phyloP scores from a whole-genome alignment of 2,888 invertebrate genomes.

The Cremastinae sp. region DNA sequence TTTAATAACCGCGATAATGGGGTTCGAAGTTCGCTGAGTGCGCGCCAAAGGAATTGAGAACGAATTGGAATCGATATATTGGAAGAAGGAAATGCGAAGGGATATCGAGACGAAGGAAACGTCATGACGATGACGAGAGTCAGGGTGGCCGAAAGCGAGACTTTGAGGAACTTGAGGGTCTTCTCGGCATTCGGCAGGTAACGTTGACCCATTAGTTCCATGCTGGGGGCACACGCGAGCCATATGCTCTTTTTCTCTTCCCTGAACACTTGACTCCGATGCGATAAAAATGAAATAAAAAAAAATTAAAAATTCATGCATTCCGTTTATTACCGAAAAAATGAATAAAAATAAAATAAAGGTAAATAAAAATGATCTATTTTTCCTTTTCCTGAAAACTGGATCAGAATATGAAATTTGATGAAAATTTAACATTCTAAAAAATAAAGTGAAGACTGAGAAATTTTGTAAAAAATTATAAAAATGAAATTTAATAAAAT shows the following conservation, averaged over 20 bases:
- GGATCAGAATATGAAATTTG: too few species aligned
- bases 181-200: slow-evolving; percentile 58
- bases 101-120: background rate
- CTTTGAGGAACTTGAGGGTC: slow-evolving; percentile 50
- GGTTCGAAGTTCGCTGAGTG: too few species aligned
- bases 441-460: too few species aligned
- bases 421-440: too few species aligned
- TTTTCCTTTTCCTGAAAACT: too few species aligned
- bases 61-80: slow-evolving; percentile 4
- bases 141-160: slow-evolving; percentile 9
- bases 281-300: slow-evolving; percentile 4
- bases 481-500: too few species aligned
- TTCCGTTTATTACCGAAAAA: background rate
- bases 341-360: too few species aligned
- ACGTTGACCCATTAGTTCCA: slow-evolving; percentile 75
- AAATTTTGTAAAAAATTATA: too few species aligned
- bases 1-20: too few species aligned
- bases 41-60: background rate
- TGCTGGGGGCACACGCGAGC: slow-evolving; percentile 75
- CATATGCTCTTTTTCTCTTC: slow-evolving; percentile 68
- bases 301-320: slow-evolving; percentile 24
- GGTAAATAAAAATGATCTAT: too few species aligned
- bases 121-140: too few species aligned
- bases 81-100: background rate
- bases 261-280: slow-evolving; percentile 15